Evolutionary conservation across 1,140 invertebrate genomes (phyloP).

Genomic region (Lerema accius): DNA sequence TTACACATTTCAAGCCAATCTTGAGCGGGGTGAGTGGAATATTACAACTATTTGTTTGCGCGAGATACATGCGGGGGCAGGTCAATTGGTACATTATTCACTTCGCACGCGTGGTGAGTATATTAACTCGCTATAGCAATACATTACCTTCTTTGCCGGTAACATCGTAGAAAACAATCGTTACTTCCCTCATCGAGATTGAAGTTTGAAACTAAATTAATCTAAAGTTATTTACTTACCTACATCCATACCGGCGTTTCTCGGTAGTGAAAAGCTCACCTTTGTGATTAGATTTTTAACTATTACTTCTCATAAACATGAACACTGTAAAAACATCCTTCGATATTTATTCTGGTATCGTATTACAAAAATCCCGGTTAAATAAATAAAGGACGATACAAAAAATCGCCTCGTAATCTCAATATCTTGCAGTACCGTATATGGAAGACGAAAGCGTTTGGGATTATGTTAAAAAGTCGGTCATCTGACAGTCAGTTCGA

Average conservation of each 20-base stretch:
- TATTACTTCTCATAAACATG: neutral
- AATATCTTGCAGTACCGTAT: conserved; percentile 36
- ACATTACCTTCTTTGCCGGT: conserved; percentile 11
- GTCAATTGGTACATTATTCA: conserved; percentile 25
- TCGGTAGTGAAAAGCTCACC: too few species aligned
- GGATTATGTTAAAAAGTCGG: conserved; percentile 46
- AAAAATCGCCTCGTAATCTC: conserved; percentile 15
- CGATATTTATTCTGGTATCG: neutral
- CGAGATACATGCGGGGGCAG: conserved; percentile 22
- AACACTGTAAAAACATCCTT: neutral
- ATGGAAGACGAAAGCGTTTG: conserved; percentile 38
- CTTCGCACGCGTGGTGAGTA: conserved; percentile 8
- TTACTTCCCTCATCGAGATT: conserved; percentile 1
- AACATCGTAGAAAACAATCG: conserved; percentile 9
- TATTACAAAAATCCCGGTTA: neutral
- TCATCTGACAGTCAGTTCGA: conserved; percentile 48
- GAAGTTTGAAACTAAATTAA: too few species aligned
- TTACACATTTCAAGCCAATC: neutral
- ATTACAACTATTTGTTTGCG: conserved; percentile 22
- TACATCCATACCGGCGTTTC: too few species aligned
- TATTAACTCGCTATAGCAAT: neutral
- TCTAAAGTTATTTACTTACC: too few species aligned
- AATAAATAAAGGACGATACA: neutral
- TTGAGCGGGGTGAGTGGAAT: conserved; percentile 11
- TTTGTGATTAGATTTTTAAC: too few species aligned